These are phyloP conservation scores for Drosophila birchii DNA, from an alignment of 2,888 invertebrate genomes.

Conservation along the genomic window DNA sequence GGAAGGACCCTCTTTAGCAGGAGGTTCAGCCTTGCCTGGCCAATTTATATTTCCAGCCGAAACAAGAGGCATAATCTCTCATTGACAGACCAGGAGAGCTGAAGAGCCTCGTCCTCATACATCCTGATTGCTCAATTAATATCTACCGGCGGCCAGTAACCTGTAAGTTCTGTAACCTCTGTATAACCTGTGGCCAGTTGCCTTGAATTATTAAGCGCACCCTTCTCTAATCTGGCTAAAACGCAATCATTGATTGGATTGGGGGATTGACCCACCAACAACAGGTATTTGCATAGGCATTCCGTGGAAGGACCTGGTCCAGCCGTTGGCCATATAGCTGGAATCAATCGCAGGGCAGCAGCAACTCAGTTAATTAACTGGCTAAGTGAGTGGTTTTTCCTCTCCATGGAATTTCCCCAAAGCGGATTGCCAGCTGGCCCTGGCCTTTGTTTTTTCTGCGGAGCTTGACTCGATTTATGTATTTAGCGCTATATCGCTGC, in stretches of 20 bases:
- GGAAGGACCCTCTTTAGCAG: neutral
- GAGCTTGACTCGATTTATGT: slow-evolving; percentile 60
- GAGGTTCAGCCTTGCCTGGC: neutral
- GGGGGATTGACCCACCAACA: neutral
- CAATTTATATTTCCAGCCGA: slow-evolving; percentile 34
- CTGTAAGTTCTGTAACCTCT: neutral
- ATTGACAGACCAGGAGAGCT: neutral
- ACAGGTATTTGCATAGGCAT: slow-evolving; percentile 37
- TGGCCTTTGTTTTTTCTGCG: slow-evolving; percentile 10
- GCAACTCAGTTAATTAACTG: slow-evolving; percentile 38
- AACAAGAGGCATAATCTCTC: neutral
- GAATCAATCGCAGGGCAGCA: slow-evolving; percentile 28
- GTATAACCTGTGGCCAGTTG: neutral
- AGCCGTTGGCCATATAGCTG: neutral
- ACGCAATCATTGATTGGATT: slow-evolving; percentile 21
- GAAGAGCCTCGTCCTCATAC: neutral
- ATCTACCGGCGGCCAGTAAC: slow-evolving; percentile 7
- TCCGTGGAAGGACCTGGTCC: neutral
- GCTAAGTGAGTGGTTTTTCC: slow-evolving; percentile 40
- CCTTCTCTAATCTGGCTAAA: neutral
- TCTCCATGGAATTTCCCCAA: slow-evolving; percentile 23
- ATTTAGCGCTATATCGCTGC: slow-evolving; percentile 32
- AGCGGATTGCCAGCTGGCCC: slow-evolving; percentile 30
- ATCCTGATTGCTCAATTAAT: slow-evolving; percentile 41
- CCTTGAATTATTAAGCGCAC: slow-evolving; percentile 33